phyloP scores from a whole-genome alignment of 1,140 invertebrate species.

The Sarcophaga peregrina region DNA sequence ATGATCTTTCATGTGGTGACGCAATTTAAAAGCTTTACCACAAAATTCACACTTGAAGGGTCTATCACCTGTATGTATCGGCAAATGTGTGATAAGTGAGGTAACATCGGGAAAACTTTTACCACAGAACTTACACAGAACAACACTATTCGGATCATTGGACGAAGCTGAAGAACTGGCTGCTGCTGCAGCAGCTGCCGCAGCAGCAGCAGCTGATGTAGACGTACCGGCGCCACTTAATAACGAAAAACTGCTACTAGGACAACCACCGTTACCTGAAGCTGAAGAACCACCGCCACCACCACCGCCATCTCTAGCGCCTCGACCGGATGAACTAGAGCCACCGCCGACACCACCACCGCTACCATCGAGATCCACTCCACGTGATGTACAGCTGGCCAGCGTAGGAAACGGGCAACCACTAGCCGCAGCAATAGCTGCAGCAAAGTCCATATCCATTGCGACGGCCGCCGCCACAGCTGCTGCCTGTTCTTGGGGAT shows the following conservation, averaged over 20 bases:
- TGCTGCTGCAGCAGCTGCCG: conserved; percentile 61
- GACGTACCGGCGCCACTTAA: conserved; percentile 55
- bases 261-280: conserved; percentile 50
- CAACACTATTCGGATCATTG: conserved; percentile 77
- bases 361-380: conserved; percentile 51
- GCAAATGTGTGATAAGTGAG: conserved; percentile 84
- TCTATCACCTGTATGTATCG: conserved; percentile 87
- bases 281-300: conserved; percentile 47
- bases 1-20: conserved; percentile 94
- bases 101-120: conserved; percentile 90
- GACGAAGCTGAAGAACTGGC: conserved; percentile 45
- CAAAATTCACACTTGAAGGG: conserved; percentile 93
- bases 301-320: conserved; percentile 27
- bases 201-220: conserved; percentile 61
- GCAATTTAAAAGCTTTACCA: conserved; percentile 88
- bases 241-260: conserved; percentile 44
- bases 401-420: conserved; percentile 49
- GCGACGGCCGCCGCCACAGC: conserved; percentile 54
- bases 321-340: not conserved
- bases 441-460: conserved; percentile 61
- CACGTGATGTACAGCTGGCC: conserved; percentile 41
- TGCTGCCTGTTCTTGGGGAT: conserved; percentile 67
- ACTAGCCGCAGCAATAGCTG: conserved; percentile 67
- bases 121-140: conserved; percentile 89
- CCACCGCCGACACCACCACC: conserved; percentile 51